Evolutionary conservation across 1,140 invertebrate genomes (phyloP).

Genomic region (Proctacanthus coquilletti): DNA sequence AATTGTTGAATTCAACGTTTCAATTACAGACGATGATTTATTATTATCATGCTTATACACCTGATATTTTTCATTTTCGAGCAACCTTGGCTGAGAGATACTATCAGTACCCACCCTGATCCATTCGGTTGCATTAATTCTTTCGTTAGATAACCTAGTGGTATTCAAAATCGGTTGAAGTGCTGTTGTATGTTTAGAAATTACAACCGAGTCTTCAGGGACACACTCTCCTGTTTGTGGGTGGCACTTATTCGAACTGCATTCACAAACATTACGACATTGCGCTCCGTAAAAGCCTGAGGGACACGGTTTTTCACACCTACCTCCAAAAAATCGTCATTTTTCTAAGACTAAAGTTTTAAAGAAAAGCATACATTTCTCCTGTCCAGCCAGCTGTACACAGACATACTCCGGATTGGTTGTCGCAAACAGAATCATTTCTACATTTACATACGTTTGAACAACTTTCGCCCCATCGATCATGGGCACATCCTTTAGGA

Average conservation of each 20-base stretch:
- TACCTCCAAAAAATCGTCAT: constrained; percentile 8
- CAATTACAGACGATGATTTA: constrained; percentile 13
- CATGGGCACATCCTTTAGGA: constrained; percentile 20
- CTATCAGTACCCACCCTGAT: no score
- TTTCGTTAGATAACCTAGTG: no score
- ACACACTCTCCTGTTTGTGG: constrained; percentile 20
- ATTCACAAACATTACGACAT: constrained; percentile 25
- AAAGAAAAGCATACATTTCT: constrained; percentile 15
- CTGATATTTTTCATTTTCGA: no score
- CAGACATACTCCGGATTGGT: constrained; percentile 21
- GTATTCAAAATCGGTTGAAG: no score
- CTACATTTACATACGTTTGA: constrained; percentile 19
- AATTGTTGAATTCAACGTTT: constrained; percentile 22
- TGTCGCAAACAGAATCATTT: constrained; percentile 23
- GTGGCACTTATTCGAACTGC: constrained; percentile 19
- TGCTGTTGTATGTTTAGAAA: no score
- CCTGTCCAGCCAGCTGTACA: constrained; percentile 25
- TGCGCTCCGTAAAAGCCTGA: constrained; percentile 23
- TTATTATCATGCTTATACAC: no score
- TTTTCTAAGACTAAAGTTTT: no score
- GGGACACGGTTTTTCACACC: constrained; percentile 26
- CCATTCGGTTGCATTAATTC: no score
- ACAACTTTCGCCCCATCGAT: constrained; percentile 26
- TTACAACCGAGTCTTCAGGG: constrained; percentile 4
- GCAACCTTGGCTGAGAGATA: constrained; percentile 2